These are phyloP conservation scores for Indicator maculatus DNA, from an alignment of 2,113 vertebrate species.

Conservation along the genomic window DNA sequence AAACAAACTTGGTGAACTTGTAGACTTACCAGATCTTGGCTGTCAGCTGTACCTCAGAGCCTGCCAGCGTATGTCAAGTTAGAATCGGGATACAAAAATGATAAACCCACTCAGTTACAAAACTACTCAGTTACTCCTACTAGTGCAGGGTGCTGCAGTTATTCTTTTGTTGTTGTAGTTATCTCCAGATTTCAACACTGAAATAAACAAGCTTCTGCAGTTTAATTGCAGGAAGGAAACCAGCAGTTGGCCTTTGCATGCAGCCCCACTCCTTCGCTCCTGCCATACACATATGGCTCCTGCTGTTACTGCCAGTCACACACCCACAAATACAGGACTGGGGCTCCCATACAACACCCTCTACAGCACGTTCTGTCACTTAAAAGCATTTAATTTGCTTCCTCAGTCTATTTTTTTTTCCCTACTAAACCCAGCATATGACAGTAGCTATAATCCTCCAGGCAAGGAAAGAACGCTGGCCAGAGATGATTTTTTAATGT, in stretches of 20 bases:
- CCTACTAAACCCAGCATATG: not conserved
- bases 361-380: not conserved
- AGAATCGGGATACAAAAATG: not conserved
- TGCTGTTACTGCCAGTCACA: not conserved
- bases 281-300: not conserved
- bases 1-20: not conserved
- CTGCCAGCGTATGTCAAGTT: not conserved
- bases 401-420: not conserved
- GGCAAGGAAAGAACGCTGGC: not conserved
- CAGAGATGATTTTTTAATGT: not conserved
- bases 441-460: not conserved
- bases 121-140: conserved; percentile 10
- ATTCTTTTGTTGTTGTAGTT: not conserved
- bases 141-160: not conserved
- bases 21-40: not conserved
- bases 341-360: not conserved
- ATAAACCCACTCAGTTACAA: conserved; percentile 8
- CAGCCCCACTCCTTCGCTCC: not conserved
- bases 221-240: not conserved
- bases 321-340: not conserved
- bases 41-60: not conserved
- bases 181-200: not conserved
- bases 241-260: not conserved
- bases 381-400: not conserved
- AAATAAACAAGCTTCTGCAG: not conserved